Percentiles rank a stretch among this genome's conserved stretches.
Conservation (phyloP, 2,113 vertebrate genomes). For the Willisornis vidua region DNA sequence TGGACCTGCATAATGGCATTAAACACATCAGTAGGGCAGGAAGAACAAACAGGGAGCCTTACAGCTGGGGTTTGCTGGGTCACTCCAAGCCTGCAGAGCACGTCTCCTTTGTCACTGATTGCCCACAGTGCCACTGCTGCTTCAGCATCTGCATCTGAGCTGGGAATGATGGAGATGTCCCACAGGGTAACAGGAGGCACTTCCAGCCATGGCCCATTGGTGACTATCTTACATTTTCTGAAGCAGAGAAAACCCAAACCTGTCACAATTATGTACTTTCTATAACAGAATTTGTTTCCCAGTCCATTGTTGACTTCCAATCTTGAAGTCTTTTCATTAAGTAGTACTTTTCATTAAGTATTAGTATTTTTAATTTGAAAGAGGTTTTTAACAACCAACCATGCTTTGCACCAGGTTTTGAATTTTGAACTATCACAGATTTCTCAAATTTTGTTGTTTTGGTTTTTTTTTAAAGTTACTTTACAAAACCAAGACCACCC, state of each 20-base stretch:
- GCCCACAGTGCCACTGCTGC: conserved; percentile 89
- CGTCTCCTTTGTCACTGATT: conserved; percentile 95
- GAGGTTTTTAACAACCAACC: neutral
- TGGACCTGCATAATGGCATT: neutral
- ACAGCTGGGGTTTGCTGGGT: conserved; percentile 87
- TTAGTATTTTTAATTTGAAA: neutral
- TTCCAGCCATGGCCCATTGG: conserved; percentile 94
- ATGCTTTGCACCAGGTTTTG: neutral
- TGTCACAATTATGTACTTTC: neutral
- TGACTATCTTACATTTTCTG: conserved; percentile 95
- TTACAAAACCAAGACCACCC: neutral
- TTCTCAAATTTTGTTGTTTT: neutral
- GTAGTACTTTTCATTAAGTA: neutral
- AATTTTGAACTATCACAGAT: neutral
- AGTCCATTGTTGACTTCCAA: neutral
- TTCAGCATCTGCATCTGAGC: conserved; percentile 55
- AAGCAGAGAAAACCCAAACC: neutral
- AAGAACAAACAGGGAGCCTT: conserved; percentile 60
- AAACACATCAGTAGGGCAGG: neutral
- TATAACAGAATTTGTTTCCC: neutral
- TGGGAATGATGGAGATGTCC: conserved; percentile 88
- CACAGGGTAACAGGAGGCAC: conserved; percentile 86
- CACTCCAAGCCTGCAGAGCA: conserved; percentile 91
- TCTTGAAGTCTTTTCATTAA: neutral
- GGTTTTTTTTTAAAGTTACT: neutral